Evolutionary conservation across 1,140 invertebrate species (phyloP).

Genomic region (Drosophila seguyi): DNA sequence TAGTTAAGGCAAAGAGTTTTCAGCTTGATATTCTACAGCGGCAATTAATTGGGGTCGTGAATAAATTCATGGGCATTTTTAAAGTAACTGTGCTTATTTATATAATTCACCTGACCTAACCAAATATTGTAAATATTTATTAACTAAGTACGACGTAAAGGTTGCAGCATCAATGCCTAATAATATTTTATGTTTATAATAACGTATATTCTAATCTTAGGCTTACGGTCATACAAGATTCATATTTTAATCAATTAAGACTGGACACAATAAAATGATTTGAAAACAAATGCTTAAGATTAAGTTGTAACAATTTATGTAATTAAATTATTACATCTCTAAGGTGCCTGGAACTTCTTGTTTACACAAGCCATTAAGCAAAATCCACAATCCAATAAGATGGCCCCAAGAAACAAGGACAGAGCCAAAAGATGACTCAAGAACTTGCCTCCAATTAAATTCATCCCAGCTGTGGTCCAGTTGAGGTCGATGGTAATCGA

Average conservation of each 20-base stretch:
- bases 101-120: neutral
- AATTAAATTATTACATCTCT: neutral
- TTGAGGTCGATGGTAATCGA: constrained; percentile 33
- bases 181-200: neutral
- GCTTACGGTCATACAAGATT: neutral
- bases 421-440: constrained; percentile 27
- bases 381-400: constrained; percentile 27
- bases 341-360: neutral
- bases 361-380: constrained; percentile 27
- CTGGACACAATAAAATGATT: neutral
- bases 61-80: neutral
- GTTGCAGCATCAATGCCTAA: neutral
- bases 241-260: neutral
- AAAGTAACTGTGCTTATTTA: neutral
- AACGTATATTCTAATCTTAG: neutral
- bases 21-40: neutral
- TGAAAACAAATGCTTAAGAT: neutral
- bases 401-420: constrained; percentile 8
- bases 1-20: constrained; percentile 4
- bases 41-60: constrained; percentile 21
- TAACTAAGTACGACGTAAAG: neutral
- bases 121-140: neutral
- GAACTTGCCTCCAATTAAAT: constrained; percentile 31
- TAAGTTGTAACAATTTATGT: neutral
- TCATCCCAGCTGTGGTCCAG: constrained; percentile 39